Percentiles rank a stretch among this genome's conserved stretches.
Conservation (phyloP, 2,797 vertebrate species). For the Cossypha heuglini region DNA sequence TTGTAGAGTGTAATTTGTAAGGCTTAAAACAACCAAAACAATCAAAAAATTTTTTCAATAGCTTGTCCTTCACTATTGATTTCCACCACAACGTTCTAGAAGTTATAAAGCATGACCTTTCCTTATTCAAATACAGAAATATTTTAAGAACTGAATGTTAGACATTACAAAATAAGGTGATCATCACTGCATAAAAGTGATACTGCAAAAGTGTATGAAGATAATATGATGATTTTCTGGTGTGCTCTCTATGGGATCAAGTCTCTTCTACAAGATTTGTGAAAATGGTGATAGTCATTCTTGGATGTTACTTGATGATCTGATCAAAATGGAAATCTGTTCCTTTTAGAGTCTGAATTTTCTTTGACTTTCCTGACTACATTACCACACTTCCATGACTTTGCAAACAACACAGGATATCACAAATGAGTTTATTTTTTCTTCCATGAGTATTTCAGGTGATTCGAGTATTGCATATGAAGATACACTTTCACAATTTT, state of each 20-base stretch:
- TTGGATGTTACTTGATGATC: neutral
- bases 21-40: conserved; percentile 59
- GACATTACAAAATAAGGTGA: neutral
- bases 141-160: conserved; percentile 36
- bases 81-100: conserved; percentile 67
- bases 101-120: conserved; percentile 68
- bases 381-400: neutral
- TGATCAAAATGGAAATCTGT: neutral
- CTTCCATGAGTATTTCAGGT: neutral
- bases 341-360: neutral
- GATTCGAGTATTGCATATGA: neutral
- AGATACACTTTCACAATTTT: neutral
- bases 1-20: conserved; percentile 58
- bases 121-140: conserved; percentile 60
- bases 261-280: neutral
- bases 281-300: neutral
- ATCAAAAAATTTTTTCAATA: conserved; percentile 36
- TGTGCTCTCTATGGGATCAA: neutral
- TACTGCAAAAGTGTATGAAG: neutral
- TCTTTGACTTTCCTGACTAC: neutral
- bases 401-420: neutral
- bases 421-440: neutral
- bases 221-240: neutral
- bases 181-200: neutral
- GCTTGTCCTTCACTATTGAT: conserved; percentile 68